Percentiles rank a stretch among this genome's conserved stretches.
These are phyloP conservation scores for Podarcis lilfordi DNA, from an alignment of 2,797 vertebrate genomes.

Conservation along the genomic window DNA sequence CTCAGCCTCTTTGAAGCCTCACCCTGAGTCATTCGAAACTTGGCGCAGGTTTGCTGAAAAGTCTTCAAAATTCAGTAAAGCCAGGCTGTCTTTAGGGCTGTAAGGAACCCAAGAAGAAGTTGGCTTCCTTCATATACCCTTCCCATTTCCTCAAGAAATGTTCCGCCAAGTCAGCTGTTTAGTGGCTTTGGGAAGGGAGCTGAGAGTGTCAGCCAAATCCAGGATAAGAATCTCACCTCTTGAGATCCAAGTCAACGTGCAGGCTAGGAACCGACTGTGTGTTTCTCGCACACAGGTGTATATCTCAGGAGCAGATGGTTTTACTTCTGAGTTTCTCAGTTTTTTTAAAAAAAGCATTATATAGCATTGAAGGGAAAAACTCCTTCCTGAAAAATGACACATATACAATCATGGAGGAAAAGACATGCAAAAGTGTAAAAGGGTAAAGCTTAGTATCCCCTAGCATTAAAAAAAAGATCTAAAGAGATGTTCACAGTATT, in stretches of 20 bases:
- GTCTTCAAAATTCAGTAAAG: neutral
- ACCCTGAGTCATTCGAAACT: slow-evolving; percentile 5
- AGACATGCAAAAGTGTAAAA: neutral
- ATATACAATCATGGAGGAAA: neutral
- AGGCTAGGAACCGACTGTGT: neutral
- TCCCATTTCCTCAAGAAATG: slow-evolving; percentile 27
- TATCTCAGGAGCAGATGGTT: neutral
- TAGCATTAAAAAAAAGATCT: neutral
- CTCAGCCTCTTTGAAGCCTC: slow-evolving; percentile 23
- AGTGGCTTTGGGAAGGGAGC: slow-evolving; percentile 5
- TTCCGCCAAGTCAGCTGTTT: slow-evolving; percentile 17
- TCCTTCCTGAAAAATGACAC: neutral
- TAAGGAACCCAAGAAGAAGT: slow-evolving; percentile 3
- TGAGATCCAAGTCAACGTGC: neutral
- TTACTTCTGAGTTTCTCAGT: neutral
- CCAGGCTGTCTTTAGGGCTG: neutral
- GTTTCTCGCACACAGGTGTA: neutral
- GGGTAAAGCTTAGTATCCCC: neutral
- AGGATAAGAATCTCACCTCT: neutral
- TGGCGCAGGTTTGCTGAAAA: slow-evolving; percentile 5
- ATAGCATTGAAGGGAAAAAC: too few relatives aligned
- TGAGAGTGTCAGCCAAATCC: neutral
- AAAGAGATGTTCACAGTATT: neutral
- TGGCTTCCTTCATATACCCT: slow-evolving; percentile 20
- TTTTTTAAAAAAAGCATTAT: neutral